Evolutionary conservation across 2,797 vertebrate genomes (phyloP).

Genomic region (Eospalax fontanierii): DNA sequence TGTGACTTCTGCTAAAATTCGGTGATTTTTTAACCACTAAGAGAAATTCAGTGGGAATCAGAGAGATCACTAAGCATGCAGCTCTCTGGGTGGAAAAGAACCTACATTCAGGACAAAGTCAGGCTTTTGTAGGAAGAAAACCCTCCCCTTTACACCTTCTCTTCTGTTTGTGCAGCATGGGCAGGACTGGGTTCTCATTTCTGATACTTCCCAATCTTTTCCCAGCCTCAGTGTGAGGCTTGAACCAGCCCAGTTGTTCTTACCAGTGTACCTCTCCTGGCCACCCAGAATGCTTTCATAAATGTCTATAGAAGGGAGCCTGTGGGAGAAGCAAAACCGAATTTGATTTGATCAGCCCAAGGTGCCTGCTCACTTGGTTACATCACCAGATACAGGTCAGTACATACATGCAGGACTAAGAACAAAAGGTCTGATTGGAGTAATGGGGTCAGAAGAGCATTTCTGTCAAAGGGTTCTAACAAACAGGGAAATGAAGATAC

Average conservation of each 20-base stretch:
- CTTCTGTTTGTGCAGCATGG: not conserved
- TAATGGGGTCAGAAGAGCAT: not conserved
- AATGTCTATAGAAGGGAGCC: not conserved
- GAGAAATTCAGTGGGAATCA: constrained; percentile 7
- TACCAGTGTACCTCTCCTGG: not conserved
- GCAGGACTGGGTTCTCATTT: not conserved
- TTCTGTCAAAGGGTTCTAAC: not conserved
- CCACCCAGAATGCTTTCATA: not conserved
- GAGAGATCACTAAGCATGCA: not conserved
- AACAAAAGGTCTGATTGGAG: not conserved
- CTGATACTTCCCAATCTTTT: constrained; percentile 19
- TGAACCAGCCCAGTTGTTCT: not conserved
- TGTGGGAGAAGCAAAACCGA: not conserved
- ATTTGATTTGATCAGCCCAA: not conserved
- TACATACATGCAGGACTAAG: not conserved
- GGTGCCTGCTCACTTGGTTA: not conserved
- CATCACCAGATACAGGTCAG: not conserved
- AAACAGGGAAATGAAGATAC: not conserved
- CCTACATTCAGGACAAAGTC: not conserved
- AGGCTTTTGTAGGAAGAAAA: not conserved
- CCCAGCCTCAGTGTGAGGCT: not conserved
- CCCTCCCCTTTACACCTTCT: not conserved
- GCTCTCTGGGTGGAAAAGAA: not conserved
- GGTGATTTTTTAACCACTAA: not conserved
- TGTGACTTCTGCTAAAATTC: not conserved